A percentile compares a stretch with the other conserved stretches of the same genome.
Conservation (phyloP, 2,113 vertebrate species). For the Heterochromis multidens region DNA sequence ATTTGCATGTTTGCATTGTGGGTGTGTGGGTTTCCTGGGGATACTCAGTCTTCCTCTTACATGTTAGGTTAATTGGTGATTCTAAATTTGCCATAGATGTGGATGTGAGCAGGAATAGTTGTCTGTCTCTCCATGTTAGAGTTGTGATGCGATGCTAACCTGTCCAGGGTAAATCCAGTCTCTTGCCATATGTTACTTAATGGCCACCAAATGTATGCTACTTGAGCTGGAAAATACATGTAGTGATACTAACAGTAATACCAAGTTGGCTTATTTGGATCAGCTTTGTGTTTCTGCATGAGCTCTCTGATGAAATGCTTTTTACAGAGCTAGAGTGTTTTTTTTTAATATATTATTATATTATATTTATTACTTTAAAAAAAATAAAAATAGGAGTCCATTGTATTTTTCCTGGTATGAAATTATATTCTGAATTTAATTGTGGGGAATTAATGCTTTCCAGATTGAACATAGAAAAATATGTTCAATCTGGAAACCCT, state of each 20-base stretch:
- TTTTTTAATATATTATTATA: too few relatives aligned
- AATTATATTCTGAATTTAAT: constrained; percentile 8
- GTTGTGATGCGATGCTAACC: background rate
- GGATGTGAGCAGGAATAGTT: background rate
- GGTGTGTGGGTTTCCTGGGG: background rate
- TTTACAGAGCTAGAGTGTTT: background rate
- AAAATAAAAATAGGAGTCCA: background rate
- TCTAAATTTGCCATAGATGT: background rate
- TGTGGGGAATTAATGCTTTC: constrained; percentile 12
- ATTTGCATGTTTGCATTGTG: background rate
- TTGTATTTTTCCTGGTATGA: background rate
- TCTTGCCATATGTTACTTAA: background rate
- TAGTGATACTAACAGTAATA: background rate
- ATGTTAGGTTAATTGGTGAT: background rate
- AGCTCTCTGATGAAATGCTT: background rate
- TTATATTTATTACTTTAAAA: too few relatives aligned
- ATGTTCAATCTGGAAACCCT: constrained; percentile 9
- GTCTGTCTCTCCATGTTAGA: background rate
- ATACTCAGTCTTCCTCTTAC: background rate
- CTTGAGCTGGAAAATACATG: background rate
- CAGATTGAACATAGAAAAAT: background rate
- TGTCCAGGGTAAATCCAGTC: background rate
- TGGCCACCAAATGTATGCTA: background rate
- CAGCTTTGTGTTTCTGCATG: background rate
- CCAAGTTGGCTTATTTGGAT: background rate